These are phyloP conservation scores for Galerucella nymphaeae DNA, from an alignment of 2,888 invertebrate species.

Conservation along the genomic window DNA sequence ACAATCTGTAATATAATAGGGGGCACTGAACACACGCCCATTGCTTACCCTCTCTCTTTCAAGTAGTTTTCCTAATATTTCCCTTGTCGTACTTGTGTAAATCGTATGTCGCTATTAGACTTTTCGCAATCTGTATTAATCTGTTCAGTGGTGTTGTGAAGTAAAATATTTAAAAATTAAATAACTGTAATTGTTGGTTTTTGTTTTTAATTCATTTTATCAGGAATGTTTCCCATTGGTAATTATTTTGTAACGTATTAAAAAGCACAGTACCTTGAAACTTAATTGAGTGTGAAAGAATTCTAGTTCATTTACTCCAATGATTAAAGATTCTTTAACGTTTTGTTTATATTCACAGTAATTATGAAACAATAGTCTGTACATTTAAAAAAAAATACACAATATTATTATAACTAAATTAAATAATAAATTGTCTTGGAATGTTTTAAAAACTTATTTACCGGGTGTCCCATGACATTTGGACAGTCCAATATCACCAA, in stretches of 20 bases:
- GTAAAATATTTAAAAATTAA: not conserved
- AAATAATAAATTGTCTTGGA: not conserved
- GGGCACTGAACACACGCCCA: too few species aligned
- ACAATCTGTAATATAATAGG: too few species aligned
- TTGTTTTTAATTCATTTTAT: not conserved
- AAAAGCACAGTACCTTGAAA: not conserved
- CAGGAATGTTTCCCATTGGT: not conserved
- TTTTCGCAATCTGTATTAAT: too few species aligned
- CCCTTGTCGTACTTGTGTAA: too few species aligned
- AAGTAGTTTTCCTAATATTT: too few species aligned
- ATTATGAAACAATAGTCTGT: not conserved
- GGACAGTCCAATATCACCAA: too few species aligned
- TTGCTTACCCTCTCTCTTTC: too few species aligned
- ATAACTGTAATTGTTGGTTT: not conserved
- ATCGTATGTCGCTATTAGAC: too few species aligned
- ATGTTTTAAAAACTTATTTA: not conserved
- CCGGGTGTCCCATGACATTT: too few species aligned
- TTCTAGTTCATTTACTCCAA: not conserved
- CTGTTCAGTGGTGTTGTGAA: not conserved
- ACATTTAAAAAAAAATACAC: not conserved
- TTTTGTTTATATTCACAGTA: conserved; percentile 2
- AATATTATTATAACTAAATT: not conserved
- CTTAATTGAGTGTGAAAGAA: not conserved
- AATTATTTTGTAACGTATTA: not conserved
- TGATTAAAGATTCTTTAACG: not conserved